Base-by-base conservation (phyloP, 37 sponge, comb jelly and placozoan species). In the Theonella swinhoei region DNA sequence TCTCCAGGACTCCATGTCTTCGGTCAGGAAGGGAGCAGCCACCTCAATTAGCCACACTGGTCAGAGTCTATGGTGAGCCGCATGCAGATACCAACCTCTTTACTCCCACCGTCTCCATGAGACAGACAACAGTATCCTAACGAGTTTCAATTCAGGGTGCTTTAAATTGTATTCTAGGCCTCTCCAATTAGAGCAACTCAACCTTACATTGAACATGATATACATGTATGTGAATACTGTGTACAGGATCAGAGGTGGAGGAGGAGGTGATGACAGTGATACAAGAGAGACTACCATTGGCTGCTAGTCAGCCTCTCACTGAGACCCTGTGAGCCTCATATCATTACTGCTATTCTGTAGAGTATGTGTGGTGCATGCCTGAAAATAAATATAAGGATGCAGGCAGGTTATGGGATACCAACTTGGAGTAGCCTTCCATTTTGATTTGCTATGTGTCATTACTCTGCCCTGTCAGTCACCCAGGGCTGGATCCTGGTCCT, bases 11-110 rank as follows among this genome's bases (percentile, higher is more conserved):
- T 83, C 87, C 59, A 98, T 98, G 25, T 93, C 96, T 24, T 94
- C 99, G 4, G 93, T 95, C 14, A 76, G 99, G 75, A 96, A 98
- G 42, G 96, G 99, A 38, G 96, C 90, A 36, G 99, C 99, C 47
- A 74, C 84, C 0, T 90, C 96, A 41, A 39, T 98, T 98, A 2
- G 85, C 93, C 73, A 80, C 76, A 22, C 77, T 98, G 0, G 81
- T 88, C 70, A 68, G 71, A 32, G 91, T 88, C 5, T 98, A 95
- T 84, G 85, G 88, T 84, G 73, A 68, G 68, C 32, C 40, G 20
- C 62, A 71, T 31, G 30, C 67, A 30, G 5, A 7, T 30, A 26
- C 67, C 29, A 26, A 23, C n/a, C 67, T 31, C 67, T 65, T 19
- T 19, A 65, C 67, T 2, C 26, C 9, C 64, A 58, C 17, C n/a